Base-by-base conservation (phyloP, 2,888 invertebrate genomes). In the Caenorhabditis sp. region DNA sequence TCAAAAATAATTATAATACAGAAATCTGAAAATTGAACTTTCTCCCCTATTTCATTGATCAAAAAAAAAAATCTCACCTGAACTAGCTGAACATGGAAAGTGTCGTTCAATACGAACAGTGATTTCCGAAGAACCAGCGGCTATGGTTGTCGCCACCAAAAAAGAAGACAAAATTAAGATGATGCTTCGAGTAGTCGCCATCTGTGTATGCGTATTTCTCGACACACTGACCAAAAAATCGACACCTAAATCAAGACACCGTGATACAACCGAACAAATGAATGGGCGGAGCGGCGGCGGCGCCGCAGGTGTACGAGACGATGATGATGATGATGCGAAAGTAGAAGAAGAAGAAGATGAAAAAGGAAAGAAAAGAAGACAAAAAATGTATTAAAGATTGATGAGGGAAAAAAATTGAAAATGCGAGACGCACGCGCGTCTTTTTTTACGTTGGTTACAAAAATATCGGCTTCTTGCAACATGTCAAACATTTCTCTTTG, bases 11-110 rank as follows among this genome's bases (percentile, higher is more conserved):
- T n/a, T n/a, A n/a, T n/a, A n/a, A n/a, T n/a, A n/a, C n/a, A n/a
- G n/a, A n/a, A n/a, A n/a, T n/a, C n/a, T n/a, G n/a, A n/a, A n/a
- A n/a, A n/a, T n/a, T n/a, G n/a, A n/a, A n/a, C n/a, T n/a, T n/a
- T n/a, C n/a, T n/a, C n/a, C n/a, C n/a, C n/a, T n/a, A n/a, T n/a
- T n/a, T n/a, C n/a, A n/a, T n/a, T n/a, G n/a, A 31, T 31, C 31
- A 6, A 31, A 31, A 31, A 31, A 31, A 31, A 31, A 31, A 24
- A 23, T 66, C 76, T 68, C 54, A 85, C 86, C 86, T 63, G 86
- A 83, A 51, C 79, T 79, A 26, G 84, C 79, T 8, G 86, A 86
- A 75, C 86, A 86, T 14, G 86, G 86, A 63, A 86, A 86, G 63
- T 86, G 86, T 67, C 86, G 65, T 60, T 87, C 86, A 62, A 86